Base-by-base conservation (phyloP, 2,888 invertebrate genomes). In the Hedya salicella region DNA sequence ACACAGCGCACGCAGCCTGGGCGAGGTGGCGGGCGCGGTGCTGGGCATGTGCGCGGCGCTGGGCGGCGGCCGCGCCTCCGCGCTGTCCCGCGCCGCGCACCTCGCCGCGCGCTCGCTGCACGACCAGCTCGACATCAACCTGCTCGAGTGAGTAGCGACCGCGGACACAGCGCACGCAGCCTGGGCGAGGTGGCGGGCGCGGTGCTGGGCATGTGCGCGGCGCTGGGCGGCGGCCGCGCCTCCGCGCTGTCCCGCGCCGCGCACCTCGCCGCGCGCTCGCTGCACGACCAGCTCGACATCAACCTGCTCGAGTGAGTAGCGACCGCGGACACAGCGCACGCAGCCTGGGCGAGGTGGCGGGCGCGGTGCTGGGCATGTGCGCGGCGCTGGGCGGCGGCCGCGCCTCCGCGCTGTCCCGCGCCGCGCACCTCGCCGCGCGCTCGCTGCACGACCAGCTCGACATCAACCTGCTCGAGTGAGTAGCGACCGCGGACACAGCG, bases 311-410 rank as follows among this genome's bases (percentile, higher is more conserved):
- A 97, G 86, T 89, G 40, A 86, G 88, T 25, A 25, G 0, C 1
- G 25, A 25, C 25, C 1, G 6, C 25, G 25, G 25, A 25, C n/a
- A 6, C 9, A 74, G 82, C 67, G 66, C 69, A 70, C 56, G 93
- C 97, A 70, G 96, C 96, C 82, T 93, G 96, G 72, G 95, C 95
- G 81, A 97, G 96, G 91, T 97, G 96, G 86, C 94, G 95, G 70
- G 96, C 80, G 94, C 95, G 60, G 94, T 96, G 57, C 73, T 79
- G 71, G 79, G 95, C 70, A 57, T 72, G 72, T 73, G 74, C 79
- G 74, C 71, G 61, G 70, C 83, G 93, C 95, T 60, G 94, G 95
- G 21, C 49, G 77, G 73, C 69, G 81, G 83, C 60, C 73, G 73
- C 72, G 82, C 86, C 60, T 82, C 80, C 3, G 89, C 88, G 49